Evolutionary conservation across 2,797 vertebrate species (phyloP).

Genomic region (Megalops cyprinoides): DNA sequence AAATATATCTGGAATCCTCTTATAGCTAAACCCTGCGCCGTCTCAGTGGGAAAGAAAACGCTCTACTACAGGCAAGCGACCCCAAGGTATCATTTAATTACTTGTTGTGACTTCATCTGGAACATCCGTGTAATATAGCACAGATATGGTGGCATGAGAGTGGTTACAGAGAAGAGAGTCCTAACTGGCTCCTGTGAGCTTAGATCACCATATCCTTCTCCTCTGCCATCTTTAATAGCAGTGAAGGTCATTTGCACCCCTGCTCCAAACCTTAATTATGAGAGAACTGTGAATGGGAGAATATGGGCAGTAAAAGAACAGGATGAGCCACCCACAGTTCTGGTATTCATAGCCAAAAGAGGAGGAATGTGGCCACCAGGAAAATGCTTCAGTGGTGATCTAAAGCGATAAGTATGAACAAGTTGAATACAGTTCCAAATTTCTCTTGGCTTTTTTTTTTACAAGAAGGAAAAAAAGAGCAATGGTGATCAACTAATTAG

Average conservation of each 20-base stretch:
- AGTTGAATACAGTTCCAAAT: conserved; percentile 62
- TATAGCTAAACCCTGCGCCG: background rate
- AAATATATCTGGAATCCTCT: background rate
- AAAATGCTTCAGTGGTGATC: conserved; percentile 30
- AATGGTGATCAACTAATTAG: conserved; percentile 42
- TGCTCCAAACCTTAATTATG: background rate
- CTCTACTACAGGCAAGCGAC: background rate
- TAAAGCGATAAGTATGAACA: conserved; percentile 56
- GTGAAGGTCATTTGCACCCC: conserved; percentile 3
- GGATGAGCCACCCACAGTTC: background rate
- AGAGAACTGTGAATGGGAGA: background rate
- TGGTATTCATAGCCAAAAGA: background rate
- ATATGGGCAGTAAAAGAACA: background rate
- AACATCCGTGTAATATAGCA: background rate
- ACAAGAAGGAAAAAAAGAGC: conserved; percentile 48
- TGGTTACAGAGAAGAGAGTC: background rate
- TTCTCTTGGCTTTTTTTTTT: too few relatives aligned
- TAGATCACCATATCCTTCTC: background rate
- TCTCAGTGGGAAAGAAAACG: background rate
- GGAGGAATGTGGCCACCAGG: background rate
- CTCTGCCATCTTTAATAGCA: background rate
- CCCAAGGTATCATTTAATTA: too few relatives aligned
- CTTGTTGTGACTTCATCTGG: background rate
- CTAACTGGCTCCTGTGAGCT: background rate
- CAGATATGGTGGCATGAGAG: background rate